These are phyloP conservation scores for Enteromius thamalakanensis DNA, from an alignment of 2,797 vertebrate species.

Conservation along the genomic window DNA sequence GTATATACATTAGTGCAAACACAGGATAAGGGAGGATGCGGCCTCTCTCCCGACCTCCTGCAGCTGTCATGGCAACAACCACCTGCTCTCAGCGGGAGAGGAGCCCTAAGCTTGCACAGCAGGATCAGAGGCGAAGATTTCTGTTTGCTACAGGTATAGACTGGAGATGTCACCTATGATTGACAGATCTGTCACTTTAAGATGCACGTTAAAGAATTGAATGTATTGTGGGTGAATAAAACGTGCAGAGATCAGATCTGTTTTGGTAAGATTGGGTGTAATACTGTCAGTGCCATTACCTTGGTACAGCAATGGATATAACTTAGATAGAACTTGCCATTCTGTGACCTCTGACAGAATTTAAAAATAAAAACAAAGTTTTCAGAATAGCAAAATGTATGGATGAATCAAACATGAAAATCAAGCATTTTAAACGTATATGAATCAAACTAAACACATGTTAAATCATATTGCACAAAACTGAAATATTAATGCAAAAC, in stretches of 20 bases:
- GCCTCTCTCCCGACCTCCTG: conserved; percentile 25
- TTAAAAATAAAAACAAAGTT: background rate
- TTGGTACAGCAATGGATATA: background rate
- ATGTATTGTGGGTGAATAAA: background rate
- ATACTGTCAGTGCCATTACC: background rate
- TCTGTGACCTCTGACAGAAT: background rate
- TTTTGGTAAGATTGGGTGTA: background rate
- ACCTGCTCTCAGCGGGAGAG: conserved; percentile 44
- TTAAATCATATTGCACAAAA: no score
- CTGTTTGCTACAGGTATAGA: conserved; percentile 39
- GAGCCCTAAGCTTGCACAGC: conserved; percentile 37
- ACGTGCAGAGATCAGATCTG: background rate
- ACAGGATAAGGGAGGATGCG: conserved; percentile 29
- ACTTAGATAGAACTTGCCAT: background rate
- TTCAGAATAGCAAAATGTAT: no score
- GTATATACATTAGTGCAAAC: conserved; percentile 27
- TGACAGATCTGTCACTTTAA: background rate
- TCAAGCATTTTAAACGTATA: no score
- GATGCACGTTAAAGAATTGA: background rate
- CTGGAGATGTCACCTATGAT: conserved; percentile 13
- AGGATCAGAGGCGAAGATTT: conserved; percentile 44
- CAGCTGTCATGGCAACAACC: conserved; percentile 55
- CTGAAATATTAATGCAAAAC: no score
- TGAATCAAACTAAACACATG: no score
- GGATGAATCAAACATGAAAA: no score